phyloP scores from a whole-genome alignment of 2,113 vertebrate species.

The Phoenicopterus ruber region DNA sequence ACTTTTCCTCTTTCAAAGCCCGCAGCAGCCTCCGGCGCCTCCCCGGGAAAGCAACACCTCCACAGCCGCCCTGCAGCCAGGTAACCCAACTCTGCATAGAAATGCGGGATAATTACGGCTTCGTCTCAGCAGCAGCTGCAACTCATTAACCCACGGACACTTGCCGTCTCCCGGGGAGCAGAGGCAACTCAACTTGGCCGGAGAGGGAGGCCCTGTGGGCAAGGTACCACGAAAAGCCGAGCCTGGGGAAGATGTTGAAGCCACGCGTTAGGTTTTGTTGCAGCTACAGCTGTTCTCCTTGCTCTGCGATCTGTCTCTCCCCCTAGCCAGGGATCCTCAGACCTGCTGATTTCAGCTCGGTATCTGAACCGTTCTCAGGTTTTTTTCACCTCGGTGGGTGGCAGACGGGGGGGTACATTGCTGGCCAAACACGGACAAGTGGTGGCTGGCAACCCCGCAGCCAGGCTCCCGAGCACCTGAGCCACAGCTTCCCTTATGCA shows the following conservation, averaged over 20 bases:
- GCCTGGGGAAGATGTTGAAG: background rate
- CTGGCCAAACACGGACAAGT: background rate
- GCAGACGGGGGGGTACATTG: background rate
- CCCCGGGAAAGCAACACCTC: background rate
- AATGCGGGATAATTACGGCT: background rate
- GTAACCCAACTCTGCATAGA: background rate
- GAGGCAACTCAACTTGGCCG: background rate
- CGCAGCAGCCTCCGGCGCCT: background rate
- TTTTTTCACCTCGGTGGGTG: background rate
- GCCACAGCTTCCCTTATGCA: fast-evolving
- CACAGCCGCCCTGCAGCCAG: background rate
- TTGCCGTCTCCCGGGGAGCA: background rate
- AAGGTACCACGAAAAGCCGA: background rate
- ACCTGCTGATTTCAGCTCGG: background rate
- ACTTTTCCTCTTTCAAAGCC: background rate
- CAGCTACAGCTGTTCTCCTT: background rate
- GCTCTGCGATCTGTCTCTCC: background rate
- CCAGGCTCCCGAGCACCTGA: fast-evolving
- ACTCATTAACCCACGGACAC: background rate
- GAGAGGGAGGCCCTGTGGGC: background rate
- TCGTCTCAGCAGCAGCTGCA: background rate
- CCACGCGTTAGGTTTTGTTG: fast-evolving
- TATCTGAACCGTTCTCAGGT: background rate
- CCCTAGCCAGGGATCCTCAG: background rate
- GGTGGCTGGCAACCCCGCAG: background rate